These are phyloP conservation scores for Echinops telfairi DNA, from an alignment of 2,113 vertebrate species.

Conservation along the genomic window DNA sequence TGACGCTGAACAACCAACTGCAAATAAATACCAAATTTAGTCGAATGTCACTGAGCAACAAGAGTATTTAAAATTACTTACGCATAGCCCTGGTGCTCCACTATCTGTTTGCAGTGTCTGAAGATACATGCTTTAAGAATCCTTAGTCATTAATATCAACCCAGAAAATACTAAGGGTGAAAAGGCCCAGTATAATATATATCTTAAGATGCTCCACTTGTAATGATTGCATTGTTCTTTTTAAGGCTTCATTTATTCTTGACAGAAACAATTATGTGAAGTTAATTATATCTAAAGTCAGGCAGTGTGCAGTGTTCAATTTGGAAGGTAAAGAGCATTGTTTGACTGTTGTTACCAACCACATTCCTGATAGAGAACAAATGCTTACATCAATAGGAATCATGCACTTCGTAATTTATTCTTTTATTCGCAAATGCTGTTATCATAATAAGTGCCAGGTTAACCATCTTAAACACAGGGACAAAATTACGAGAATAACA, in stretches of 20 bases:
- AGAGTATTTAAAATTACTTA: conserved; percentile 60
- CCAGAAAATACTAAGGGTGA: conserved; percentile 70
- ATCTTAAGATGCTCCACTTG: conserved; percentile 82
- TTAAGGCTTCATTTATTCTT: conserved; percentile 88
- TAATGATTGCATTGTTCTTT: conserved; percentile 83
- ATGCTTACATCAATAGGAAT: conserved; percentile 78
- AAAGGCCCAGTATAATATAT: conserved; percentile 69
- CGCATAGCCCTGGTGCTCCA: conserved; percentile 21
- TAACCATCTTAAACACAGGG: conserved; percentile 73
- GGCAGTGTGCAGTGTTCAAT: conserved; percentile 78
- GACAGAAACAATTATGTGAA: conserved; percentile 87
- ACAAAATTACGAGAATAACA: conserved; percentile 73
- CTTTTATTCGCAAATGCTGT: conserved; percentile 78
- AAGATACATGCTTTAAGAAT: conserved; percentile 62
- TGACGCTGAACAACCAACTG: conserved; percentile 65
- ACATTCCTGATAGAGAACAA: conserved; percentile 74
- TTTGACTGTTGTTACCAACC: conserved; percentile 78
- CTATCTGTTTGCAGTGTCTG: conserved; percentile 54
- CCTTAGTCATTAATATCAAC: conserved; percentile 68
- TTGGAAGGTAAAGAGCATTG: conserved; percentile 77
- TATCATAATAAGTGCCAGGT: conserved; percentile 73
- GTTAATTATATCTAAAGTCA: conserved; percentile 86
- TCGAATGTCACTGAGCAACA: conserved; percentile 29
- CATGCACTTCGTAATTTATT: conserved; percentile 76
- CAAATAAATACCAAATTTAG: conserved; percentile 65